Base-by-base conservation (phyloP, 92 coral and sea anemone species). In the Phenganax subtilis region DNA sequence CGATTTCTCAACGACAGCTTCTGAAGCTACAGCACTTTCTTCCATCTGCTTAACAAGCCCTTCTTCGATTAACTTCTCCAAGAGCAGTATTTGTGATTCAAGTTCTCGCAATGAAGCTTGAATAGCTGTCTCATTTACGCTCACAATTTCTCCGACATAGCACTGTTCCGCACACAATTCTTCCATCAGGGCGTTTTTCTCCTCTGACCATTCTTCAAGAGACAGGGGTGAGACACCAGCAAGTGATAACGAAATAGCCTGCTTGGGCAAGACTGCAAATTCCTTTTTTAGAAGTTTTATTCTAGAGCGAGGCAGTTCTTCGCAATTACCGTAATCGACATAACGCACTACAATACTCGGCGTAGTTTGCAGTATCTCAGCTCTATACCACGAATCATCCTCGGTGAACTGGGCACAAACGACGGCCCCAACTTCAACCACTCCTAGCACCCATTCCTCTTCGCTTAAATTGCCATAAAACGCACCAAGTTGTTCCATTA, bases 251-350 rank as follows among this genome's bases (percentile, higher is more conserved):
- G 79, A 82, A 54, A 91, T 61, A 17, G 93, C 89, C 81, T 90
- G 97, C 69, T 81, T 87, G 12, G 97, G 97, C 12, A 91, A 81
- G 9, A 20, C 68, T 12, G 79, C 87, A 72, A 90, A 91, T 76
- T 91, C 86, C n/a, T 75, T 81, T 47, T 55, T 85, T 47, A 91
- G 81, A 55, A 76, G 84, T 63, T 86, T 90, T 14, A 90, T 71
- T 72, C 86, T 80, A 55, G 91, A 76, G 12, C 54, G 55, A 9
- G 89, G 57, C 52, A 88, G 89, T 25, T 62, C 64, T 53, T 91
- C 93, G 66, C 69, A 61, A 69, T 91, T 91, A 3, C 97, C 97
- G 75, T 87, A 91, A 84, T 91, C 97, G 1, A 91, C 88, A 88
- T 87, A 91, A 16, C 81, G 89, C 17, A 91, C 93, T 69, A 65